Percentiles rank a stretch among this genome's conserved stretches.
Conservation (phyloP, 2,113 vertebrate genomes). For the Phrynocephalus versicolor region DNA sequence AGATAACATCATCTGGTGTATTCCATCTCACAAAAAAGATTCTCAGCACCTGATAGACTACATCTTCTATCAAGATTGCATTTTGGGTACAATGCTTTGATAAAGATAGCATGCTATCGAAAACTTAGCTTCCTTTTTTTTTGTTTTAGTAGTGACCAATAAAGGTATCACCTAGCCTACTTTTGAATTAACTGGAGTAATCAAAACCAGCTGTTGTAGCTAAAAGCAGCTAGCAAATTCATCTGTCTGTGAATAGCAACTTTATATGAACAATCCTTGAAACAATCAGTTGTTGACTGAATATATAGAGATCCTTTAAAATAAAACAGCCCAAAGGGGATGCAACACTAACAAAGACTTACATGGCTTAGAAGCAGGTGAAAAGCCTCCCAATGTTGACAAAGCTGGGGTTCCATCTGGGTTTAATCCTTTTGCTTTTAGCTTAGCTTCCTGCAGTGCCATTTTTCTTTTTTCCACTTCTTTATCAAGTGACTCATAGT, state of each 20-base stretch:
- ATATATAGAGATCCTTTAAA: not conserved
- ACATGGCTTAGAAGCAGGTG: constrained; percentile 95
- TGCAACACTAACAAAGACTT: constrained; percentile 49
- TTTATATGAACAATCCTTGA: not conserved
- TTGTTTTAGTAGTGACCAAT: no score
- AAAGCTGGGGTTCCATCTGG: constrained; percentile 96
- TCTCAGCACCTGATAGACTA: no score
- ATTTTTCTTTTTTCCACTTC: constrained; percentile 96
- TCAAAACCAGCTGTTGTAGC: no score
- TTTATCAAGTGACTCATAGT: constrained; percentile 94
- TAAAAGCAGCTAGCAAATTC: not conserved
- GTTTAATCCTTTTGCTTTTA: constrained; percentile 97
- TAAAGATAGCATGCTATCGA: no score
- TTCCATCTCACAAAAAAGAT: no score
- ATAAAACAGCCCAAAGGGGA: not conserved
- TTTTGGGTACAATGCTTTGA: no score
- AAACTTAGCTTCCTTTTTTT: no score
- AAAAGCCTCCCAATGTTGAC: constrained; percentile 91
- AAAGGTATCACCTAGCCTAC: no score
- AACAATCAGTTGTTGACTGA: not conserved
- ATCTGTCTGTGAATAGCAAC: not conserved
- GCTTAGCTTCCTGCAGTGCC: constrained; percentile 92
- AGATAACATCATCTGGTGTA: no score
- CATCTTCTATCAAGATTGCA: no score
- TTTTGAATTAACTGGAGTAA: no score